These are phyloP conservation scores for Danaus chrysippus DNA, from an alignment of 2,888 invertebrate species.

Conservation along the genomic window DNA sequence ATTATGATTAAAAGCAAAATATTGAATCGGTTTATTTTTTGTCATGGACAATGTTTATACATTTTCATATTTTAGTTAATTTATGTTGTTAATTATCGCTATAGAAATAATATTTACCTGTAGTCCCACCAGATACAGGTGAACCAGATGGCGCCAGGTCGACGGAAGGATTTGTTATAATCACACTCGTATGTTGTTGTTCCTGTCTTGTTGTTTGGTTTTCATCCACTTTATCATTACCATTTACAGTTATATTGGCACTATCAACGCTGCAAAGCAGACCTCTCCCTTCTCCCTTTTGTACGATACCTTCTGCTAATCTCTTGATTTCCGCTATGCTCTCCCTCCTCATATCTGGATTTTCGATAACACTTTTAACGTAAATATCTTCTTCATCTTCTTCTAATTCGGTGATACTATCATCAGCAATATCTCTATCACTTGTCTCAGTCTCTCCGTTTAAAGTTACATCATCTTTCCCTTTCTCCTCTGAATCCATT, in stretches of 20 bases:
- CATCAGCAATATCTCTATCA: slow-evolving; percentile 67
- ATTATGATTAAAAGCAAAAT: too few relatives aligned
- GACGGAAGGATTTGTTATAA: slow-evolving; percentile 85
- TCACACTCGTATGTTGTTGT: slow-evolving; percentile 80
- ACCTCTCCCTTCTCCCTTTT: slow-evolving; percentile 70
- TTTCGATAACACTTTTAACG: slow-evolving; percentile 66
- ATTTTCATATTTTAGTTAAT: too few relatives aligned
- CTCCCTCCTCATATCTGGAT: slow-evolving; percentile 69
- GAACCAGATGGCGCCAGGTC: slow-evolving; percentile 78
- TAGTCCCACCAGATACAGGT: slow-evolving; percentile 66
- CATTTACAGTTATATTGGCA: slow-evolving; percentile 60
- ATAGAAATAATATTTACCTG: slow-evolving; percentile 46
- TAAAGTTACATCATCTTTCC: slow-evolving; percentile 53
- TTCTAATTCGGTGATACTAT: slow-evolving; percentile 74
- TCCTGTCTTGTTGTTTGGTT: slow-evolving; percentile 39
- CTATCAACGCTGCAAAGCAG: slow-evolving; percentile 70
- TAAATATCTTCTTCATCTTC: slow-evolving; percentile 59
- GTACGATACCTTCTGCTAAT: slow-evolving; percentile 71
- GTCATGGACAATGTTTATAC: too few relatives aligned
- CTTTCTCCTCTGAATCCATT: slow-evolving; percentile 61
- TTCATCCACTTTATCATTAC: slow-evolving; percentile 61
- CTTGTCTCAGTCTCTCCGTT: slow-evolving; percentile 78
- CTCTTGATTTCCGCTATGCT: slow-evolving; percentile 74
- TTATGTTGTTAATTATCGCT: background rate
- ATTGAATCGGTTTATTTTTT: too few relatives aligned